Evolutionary conservation across 2,113 vertebrate species (phyloP).

Genomic region (Urocynchramus pylzowi): DNA sequence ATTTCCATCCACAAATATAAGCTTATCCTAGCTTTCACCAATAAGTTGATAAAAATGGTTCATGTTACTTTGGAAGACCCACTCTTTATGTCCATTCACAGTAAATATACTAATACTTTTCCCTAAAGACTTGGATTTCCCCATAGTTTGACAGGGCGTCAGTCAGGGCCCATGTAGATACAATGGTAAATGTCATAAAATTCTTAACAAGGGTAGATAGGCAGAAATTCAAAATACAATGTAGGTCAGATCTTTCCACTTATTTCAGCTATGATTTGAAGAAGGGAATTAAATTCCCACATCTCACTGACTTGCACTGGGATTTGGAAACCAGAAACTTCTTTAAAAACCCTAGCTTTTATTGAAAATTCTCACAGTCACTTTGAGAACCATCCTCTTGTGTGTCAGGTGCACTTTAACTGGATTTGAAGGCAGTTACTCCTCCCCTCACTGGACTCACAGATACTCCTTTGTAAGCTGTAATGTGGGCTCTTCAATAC

Average conservation of each 20-base stretch:
- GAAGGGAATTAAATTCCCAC: conserved; percentile 11
- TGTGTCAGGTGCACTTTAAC: conserved; percentile 51
- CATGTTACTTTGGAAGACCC: background rate
- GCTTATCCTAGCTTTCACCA: background rate
- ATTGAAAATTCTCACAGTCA: conserved; percentile 41
- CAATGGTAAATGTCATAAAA: background rate
- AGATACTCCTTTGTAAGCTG: conserved; percentile 49
- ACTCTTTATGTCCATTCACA: background rate
- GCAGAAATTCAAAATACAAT: background rate
- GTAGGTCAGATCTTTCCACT: background rate
- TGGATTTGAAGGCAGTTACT: conserved; percentile 41
- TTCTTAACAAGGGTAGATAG: background rate
- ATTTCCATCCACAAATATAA: background rate
- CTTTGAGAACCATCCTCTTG: conserved; percentile 40
- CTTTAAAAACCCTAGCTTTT: background rate
- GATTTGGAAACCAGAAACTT: background rate
- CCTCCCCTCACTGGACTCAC: conserved; percentile 25
- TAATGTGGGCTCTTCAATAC: conserved; percentile 55
- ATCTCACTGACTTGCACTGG: background rate
- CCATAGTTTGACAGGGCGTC: background rate
- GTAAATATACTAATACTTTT: background rate
- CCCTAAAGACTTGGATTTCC: background rate
- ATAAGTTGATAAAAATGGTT: background rate
- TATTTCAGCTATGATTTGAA: background rate
- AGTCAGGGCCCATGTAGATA: background rate